Evolutionary conservation across 64 coral and sea anemone species (phyloP).

Genomic region (Orbicella faveolata): DNA sequence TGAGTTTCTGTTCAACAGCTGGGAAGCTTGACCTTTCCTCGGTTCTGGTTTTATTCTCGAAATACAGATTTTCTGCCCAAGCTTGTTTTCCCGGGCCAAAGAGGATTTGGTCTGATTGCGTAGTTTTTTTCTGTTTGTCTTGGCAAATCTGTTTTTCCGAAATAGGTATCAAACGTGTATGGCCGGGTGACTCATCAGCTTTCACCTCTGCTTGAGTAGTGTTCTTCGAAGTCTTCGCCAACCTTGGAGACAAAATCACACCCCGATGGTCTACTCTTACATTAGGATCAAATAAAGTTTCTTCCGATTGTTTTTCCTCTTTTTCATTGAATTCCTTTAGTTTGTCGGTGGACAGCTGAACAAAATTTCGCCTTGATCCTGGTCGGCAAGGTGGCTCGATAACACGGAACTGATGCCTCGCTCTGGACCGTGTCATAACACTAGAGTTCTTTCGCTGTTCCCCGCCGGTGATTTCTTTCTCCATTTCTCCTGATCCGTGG

Average conservation of each 20-base stretch:
- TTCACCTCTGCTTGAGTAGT: background rate
- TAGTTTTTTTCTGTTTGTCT: background rate
- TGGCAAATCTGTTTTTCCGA: background rate
- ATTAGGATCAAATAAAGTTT: slow-evolving; percentile 32
- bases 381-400: slow-evolving; percentile 67
- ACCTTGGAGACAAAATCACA: slow-evolving; percentile 8
- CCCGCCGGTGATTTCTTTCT: background rate
- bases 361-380: slow-evolving; percentile 65
- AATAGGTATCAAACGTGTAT: background rate
- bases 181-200: background rate
- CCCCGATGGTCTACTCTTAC: slow-evolving; percentile 41
- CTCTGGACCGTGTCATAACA: background rate
- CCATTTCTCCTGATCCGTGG: background rate
- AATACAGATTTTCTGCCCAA: background rate
- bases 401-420: slow-evolving; percentile 44
- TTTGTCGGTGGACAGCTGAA: slow-evolving; percentile 50
- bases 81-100: background rate
- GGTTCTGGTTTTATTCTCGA: background rate
- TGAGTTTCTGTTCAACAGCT: background rate
- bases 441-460: background rate
- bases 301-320: background rate
- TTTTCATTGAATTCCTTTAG: slow-evolving; percentile 51
- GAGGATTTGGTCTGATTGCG: background rate
- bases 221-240: background rate
- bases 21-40: background rate